A percentile compares a stretch with the other conserved stretches of the same genome.
Conservation (phyloP, 2,113 vertebrate species). For the Hylia prasina region DNA sequence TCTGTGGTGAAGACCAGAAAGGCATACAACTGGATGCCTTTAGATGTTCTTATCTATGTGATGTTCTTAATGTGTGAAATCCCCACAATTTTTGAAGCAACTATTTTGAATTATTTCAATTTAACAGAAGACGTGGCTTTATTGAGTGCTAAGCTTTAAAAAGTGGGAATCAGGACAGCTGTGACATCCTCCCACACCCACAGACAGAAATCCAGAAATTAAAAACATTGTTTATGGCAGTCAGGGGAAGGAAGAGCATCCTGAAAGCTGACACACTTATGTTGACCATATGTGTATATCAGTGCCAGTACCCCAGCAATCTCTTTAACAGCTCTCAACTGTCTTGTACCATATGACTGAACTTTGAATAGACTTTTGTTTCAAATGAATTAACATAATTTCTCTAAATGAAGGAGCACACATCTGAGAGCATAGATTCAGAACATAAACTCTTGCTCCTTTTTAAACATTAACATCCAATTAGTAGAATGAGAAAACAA, state of each 20-base stretch:
- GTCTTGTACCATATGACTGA: background rate
- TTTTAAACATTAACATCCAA: background rate
- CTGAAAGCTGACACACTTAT: background rate
- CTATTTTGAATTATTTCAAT: background rate
- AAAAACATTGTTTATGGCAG: background rate
- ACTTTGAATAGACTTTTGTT: background rate
- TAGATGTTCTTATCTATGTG: no score
- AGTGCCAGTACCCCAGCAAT: background rate
- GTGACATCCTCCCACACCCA: background rate
- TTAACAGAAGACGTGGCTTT: background rate
- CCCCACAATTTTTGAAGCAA: background rate
- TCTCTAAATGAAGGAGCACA: background rate
- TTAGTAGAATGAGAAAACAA: background rate
- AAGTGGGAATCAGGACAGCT: background rate
- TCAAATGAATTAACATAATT: background rate
- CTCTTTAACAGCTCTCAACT: background rate
- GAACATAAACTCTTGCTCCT: background rate
- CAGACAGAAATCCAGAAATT: background rate
- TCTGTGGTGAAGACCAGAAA: background rate
- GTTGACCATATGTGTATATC: background rate
- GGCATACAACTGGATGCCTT: fast-evolving
- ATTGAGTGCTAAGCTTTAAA: background rate
- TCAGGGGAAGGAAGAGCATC: background rate
- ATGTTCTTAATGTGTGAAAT: background rate
- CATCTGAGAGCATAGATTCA: background rate